Evolutionary conservation across 2,888 invertebrate species (phyloP).

Genomic region (Melangyna quadrimaculata): DNA sequence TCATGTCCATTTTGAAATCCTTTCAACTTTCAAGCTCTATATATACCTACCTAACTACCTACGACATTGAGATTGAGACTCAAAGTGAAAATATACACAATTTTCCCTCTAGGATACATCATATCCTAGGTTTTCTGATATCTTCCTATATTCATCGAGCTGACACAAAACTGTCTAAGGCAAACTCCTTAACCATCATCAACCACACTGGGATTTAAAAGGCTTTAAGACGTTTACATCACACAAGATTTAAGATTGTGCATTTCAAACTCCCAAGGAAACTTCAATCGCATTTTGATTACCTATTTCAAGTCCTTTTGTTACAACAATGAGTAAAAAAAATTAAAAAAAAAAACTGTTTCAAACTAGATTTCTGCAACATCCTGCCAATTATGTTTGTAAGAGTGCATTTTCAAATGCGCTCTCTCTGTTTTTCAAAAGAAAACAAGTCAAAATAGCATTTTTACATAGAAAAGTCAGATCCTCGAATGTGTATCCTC

Average conservation of each 20-base stretch:
- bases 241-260: not conserved
- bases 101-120: conserved; percentile 34
- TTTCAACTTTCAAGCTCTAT: conserved; percentile 33
- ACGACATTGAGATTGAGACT: conserved; percentile 58
- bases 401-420: conserved; percentile 34
- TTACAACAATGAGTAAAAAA: not conserved
- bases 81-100: conserved; percentile 35
- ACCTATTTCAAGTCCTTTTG: conserved; percentile 43
- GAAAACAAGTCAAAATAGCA: conserved; percentile 33
- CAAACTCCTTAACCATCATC: not conserved
- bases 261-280: conserved; percentile 40
- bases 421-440: conserved; percentile 1
- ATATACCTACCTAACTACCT: too few relatives aligned
- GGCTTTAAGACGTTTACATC: conserved; percentile 30
- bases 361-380: conserved; percentile 24
- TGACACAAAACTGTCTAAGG: conserved; percentile 18
- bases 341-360: not conserved
- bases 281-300: conserved; percentile 64
- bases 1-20: conserved; percentile 55
- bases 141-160: conserved; percentile 18
- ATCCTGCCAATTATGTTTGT: conserved; percentile 57
- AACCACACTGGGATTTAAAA: not conserved
- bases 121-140: conserved; percentile 39
- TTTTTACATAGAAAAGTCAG: conserved; percentile 5
- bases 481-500: conserved; percentile 12